Evolutionary conservation across 2,113 vertebrate genomes (phyloP).

Genomic region (Pagrus major): DNA sequence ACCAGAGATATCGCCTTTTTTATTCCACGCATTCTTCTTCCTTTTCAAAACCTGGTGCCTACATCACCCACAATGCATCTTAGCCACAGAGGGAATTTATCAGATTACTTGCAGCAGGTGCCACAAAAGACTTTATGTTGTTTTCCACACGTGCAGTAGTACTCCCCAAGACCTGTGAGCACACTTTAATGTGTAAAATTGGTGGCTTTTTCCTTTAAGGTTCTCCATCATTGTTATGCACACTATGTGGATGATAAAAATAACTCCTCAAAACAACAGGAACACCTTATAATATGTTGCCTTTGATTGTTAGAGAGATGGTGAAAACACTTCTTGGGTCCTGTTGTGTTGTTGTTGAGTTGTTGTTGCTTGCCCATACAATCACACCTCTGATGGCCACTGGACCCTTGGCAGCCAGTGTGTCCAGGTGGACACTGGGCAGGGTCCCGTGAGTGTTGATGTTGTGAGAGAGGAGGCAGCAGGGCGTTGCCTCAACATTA

Average conservation of each 20-base stretch:
- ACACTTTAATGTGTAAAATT: too few relatives aligned
- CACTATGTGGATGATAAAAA: not conserved
- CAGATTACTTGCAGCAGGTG: too few relatives aligned
- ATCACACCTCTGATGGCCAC: not conserved
- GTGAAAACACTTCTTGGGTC: not conserved
- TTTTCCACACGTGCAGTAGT: too few relatives aligned
- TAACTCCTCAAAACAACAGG: not conserved
- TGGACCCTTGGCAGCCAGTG: not conserved
- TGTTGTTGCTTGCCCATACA: not conserved
- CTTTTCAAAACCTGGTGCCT: too few relatives aligned
- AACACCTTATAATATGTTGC: not conserved
- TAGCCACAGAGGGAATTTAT: too few relatives aligned
- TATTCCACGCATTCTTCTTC: too few relatives aligned
- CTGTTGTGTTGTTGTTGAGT: not conserved
- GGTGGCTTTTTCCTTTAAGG: too few relatives aligned
- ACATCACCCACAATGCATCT: too few relatives aligned
- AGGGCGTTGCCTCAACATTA: conserved; percentile 18
- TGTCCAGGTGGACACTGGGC: not conserved
- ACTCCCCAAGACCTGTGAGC: too few relatives aligned
- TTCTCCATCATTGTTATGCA: not conserved
- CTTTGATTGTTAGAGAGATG: not conserved
- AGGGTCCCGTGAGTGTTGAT: not conserved
- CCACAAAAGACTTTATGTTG: too few relatives aligned
- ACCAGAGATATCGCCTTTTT: too few relatives aligned
- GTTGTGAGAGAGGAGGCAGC: not conserved